Evolutionary conservation across 2,888 invertebrate species (phyloP).

Genomic region (Congeria kusceri): DNA sequence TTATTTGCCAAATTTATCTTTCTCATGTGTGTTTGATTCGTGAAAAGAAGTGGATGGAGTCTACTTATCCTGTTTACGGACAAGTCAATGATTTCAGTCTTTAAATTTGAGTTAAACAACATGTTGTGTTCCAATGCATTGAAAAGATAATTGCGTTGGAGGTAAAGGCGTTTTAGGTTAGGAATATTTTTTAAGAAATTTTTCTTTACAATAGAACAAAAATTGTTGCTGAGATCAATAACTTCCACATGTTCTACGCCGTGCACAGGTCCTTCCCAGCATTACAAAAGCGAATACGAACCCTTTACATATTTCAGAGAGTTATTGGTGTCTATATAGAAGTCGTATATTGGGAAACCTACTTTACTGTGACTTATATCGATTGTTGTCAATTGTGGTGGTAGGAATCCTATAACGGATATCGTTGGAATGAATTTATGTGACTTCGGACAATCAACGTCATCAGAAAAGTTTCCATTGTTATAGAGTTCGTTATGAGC

Average conservation of each 20-base stretch:
- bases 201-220: constrained; percentile 15
- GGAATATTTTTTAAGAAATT: constrained; percentile 27
- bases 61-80: constrained; percentile 20
- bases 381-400: constrained; percentile 20
- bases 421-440: not conserved
- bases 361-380: constrained; percentile 42
- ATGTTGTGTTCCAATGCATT: constrained; percentile 13
- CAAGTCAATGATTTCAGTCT: constrained; percentile 21
- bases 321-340: constrained; percentile 21
- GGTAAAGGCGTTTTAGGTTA: constrained; percentile 14
- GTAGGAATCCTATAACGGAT: constrained; percentile 11
- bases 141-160: constrained; percentile 21
- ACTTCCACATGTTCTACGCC: constrained; percentile 28
- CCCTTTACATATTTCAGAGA: constrained; percentile 18
- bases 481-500: too few species aligned
- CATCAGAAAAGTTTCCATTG: too few species aligned
- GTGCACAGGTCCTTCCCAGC: constrained; percentile 47
- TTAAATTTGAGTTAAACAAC: constrained; percentile 9
- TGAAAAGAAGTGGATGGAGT: constrained; percentile 27
- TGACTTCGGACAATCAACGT: too few species aligned
- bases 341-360: constrained; percentile 22
- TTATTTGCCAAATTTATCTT: constrained; percentile 10
- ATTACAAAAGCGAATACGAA: constrained; percentile 31
- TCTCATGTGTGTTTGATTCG: constrained; percentile 2
- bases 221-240: constrained; percentile 34